Evolutionary conservation across 2,113 vertebrate species (phyloP), one percentile per base, ranked within the genome.

Genomic region (Tympanuchus pallidicinctus): DNA sequence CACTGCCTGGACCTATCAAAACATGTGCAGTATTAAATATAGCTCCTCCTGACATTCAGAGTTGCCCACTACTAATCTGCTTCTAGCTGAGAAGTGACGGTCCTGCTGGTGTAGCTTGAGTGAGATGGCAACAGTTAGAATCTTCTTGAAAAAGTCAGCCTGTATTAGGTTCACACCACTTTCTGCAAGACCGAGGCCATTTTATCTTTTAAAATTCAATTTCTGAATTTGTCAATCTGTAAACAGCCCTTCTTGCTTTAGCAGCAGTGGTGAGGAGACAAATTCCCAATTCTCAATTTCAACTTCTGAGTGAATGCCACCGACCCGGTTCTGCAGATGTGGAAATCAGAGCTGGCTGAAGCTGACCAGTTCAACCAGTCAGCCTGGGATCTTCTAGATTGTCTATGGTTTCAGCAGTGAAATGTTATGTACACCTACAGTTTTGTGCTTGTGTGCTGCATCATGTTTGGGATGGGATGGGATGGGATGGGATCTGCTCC

Each of bases 21-120:
- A 80, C 5, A 81, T n/a, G 8, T 64, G 61, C 2, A 2, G 15
- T 15, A 60, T 91, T 88, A 82, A 77, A 92, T 4, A 87, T 16
- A 89, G 42, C 63, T 92, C 45, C 56, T 69, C 17, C 84, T 85
- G 84, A 70, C 60, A 88, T 85, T 77, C 71, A 69, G 27, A 91
- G 66, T 69, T 89, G 38, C 36, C 56, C 77, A 27, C 12, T 11
- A 21, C 45, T 66, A 60, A 80, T 43, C 36, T 63, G 32, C 32
- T 82, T 91, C 81, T 50, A 18, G 47, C 81, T 59, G 90, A 83
- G 70, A 94, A 78, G 65, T 34, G 50, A 83, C 0, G 19, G 43
- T 9, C 7, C 24, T 82, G 38, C 14, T 48, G 10, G 18, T 52
- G 38, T 60, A 69, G 54, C 54, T 54, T 72, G 73, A 86, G n/a